phyloP scores from a whole-genome alignment of 1,140 invertebrate genomes.

The Neelides sp. region DNA sequence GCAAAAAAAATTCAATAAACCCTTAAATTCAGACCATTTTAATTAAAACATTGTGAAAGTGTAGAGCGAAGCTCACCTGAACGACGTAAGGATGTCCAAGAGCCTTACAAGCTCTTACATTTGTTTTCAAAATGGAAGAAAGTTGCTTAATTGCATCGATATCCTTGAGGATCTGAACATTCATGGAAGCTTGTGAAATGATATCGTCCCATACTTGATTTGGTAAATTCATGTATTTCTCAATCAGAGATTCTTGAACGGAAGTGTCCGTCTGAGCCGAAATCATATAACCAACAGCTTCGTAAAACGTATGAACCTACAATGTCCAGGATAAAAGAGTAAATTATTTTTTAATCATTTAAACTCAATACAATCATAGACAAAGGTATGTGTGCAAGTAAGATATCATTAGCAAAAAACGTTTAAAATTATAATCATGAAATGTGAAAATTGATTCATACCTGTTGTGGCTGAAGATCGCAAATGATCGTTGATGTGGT shows the following conservation, averaged over 20 bases:
- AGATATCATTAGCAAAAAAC: background rate
- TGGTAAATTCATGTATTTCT: conserved; percentile 93
- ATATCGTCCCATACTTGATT: conserved; percentile 99
- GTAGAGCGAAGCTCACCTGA: conserved; percentile 44
- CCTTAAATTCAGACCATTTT: background rate
- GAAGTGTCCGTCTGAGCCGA: conserved; percentile 80
- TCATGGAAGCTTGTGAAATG: conserved; percentile 86
- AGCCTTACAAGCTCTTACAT: conserved; percentile 94
- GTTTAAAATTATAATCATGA: conserved; percentile 2
- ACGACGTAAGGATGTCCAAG: conserved; percentile 90
- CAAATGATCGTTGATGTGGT: conserved; percentile 96
- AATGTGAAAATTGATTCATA: conserved; percentile 34
- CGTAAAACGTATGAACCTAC: conserved; percentile 98
- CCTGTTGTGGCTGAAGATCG: conserved; percentile 93
- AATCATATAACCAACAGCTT: conserved; percentile 99
- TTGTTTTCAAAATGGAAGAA: conserved; percentile 95
- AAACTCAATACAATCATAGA: no score
- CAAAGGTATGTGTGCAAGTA: no score
- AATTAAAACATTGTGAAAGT: background rate
- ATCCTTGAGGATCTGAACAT: conserved; percentile 92
- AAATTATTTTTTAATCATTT: no score
- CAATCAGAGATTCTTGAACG: conserved; percentile 83
- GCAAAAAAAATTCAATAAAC: conserved; percentile 19
- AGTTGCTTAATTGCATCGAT: conserved; percentile 93
- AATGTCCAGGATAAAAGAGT: background rate